Evolutionary conservation across 2,797 vertebrate genomes (phyloP), one percentile per base, ranked within the genome.

Genomic region (Chloroceryle amazona): DNA sequence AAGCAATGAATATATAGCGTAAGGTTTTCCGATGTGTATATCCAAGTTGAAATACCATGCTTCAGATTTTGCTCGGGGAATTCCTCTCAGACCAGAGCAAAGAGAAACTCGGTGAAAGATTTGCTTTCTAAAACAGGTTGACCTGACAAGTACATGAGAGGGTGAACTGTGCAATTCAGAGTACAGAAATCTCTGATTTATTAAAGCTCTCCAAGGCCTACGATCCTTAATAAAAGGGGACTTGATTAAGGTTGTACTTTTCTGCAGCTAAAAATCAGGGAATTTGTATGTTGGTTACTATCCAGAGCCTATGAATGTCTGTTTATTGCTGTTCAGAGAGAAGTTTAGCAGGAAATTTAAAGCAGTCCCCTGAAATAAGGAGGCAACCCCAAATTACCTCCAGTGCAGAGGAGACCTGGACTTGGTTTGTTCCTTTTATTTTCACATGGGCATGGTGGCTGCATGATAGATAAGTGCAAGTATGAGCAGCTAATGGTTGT

Each of bases 111-210:
- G 26, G 81, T 81, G 81, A 81, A 75, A 86, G 35, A 51, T 86
- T 75, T 89, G 39, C 17, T 86, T 11, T 62, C 73, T 75, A 41
- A 81, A 90, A 4, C 28, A 81, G 20, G 17, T 51, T 78, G 80
- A 91, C 85, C 72, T 47, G 49, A 46, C 6, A 18, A 54, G 19
- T 25, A 10, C 42, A 8, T 10, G 16, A 25, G 58, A 75, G 39
- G 13, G 47, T 55, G 82, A 91, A 54, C 80, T 60, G 25, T 52
- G 13, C 25, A 21, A 60, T 87, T 63, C 65, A 55, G 42, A 65
- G 42, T 13, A 61, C 54, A 80, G 80, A 90, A 83, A 78, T 49
- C 25, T 44, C 55, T 66, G 25, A 91, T 94, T 94, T 94, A 88
- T 86, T 87, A 57, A 74, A 85, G 51, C 23, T 67, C 44, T 83